These are phyloP conservation scores for Etheostoma perlongum DNA, from an alignment of 2,797 vertebrate species.

Conservation along the genomic window DNA sequence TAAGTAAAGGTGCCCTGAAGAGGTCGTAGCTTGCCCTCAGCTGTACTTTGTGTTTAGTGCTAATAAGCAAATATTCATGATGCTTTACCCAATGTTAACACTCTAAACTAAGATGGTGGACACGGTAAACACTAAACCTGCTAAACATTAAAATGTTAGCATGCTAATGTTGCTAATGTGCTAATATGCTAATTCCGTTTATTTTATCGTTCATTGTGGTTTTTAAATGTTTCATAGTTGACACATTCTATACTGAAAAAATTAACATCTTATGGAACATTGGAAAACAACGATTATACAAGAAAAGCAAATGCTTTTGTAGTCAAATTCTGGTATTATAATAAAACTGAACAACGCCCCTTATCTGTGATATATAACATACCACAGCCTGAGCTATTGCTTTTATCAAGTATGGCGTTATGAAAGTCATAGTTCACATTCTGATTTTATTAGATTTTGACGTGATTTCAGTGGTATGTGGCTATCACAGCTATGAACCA, in stretches of 20 bases:
- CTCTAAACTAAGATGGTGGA: neutral
- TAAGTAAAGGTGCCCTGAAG: conserved; percentile 16
- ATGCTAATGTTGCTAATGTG: neutral
- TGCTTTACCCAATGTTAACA: neutral
- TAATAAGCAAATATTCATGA: neutral
- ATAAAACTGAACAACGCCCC: too few relatives aligned
- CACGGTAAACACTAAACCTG: neutral
- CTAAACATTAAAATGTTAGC: neutral
- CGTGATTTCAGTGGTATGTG: too few relatives aligned
- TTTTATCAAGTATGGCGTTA: too few relatives aligned
- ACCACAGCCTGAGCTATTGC: too few relatives aligned
- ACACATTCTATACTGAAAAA: too few relatives aligned
- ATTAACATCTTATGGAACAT: neutral
- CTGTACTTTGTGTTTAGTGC: neutral
- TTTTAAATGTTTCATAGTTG: neutral
- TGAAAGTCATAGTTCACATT: too few relatives aligned
- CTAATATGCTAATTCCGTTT: neutral
- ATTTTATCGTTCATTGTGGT: neutral
- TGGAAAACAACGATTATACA: neutral
- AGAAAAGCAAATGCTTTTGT: neutral
- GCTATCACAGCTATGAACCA: too few relatives aligned
- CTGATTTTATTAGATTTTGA: too few relatives aligned
- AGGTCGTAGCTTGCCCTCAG: conserved; percentile 26
- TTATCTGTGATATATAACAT: too few relatives aligned
- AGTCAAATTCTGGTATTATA: neutral